Percentiles rank a stretch among this genome's conserved stretches.
Evolutionary conservation across 2,888 invertebrate genomes (phyloP).

Genomic region (Eupeodes luniger): DNA sequence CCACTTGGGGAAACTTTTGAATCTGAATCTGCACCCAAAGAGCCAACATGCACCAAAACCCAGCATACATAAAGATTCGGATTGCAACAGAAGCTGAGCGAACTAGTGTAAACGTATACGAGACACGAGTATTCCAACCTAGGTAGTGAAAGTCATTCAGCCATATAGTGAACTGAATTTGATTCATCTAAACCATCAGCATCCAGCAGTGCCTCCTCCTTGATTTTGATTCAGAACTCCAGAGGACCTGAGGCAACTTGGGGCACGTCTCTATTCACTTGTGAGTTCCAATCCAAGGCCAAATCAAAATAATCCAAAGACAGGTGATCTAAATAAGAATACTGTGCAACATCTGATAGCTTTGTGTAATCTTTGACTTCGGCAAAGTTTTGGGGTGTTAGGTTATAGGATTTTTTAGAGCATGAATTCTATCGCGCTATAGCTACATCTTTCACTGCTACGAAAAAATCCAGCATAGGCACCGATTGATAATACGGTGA

Average conservation of each 20-base stretch:
- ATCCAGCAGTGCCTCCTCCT: neutral
- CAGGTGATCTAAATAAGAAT: conserved; percentile 22
- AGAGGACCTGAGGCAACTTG: neutral
- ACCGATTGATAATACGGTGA: too few relatives aligned
- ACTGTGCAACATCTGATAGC: conserved; percentile 11
- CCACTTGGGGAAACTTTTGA: conserved; percentile 17
- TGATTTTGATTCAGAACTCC: conserved; percentile 12
- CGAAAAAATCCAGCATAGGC: too few relatives aligned
- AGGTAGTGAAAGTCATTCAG: conserved; percentile 35
- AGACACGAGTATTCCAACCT: too few relatives aligned
- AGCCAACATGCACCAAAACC: too few relatives aligned
- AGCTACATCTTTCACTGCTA: neutral
- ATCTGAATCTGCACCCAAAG: neutral
- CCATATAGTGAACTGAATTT: conserved; percentile 17
- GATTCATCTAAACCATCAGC: conserved; percentile 16
- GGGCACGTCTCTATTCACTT: too few relatives aligned
- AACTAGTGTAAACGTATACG: neutral
- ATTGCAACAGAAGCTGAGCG: neutral
- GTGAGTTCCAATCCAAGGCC: neutral
- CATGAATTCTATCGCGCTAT: neutral
- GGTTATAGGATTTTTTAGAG: neutral
- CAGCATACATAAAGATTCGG: too few relatives aligned
- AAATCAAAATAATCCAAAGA: neutral
- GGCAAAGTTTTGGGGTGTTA: neutral
- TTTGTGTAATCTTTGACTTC: conserved; percentile 26